Evolutionary conservation across 2,888 invertebrate species (phyloP).

Genomic region (Iselma pallidipennis): DNA sequence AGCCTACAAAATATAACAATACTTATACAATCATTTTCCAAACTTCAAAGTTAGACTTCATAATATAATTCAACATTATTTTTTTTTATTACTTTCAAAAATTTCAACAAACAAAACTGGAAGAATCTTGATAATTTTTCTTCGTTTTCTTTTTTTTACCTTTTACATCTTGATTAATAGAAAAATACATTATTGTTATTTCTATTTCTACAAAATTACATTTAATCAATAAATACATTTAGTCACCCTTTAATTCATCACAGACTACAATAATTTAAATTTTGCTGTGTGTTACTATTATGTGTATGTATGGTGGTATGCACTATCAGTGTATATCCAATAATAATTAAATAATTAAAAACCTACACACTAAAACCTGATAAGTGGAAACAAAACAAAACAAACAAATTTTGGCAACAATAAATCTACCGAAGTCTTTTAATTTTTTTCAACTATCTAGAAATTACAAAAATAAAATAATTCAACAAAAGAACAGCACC

Average conservation of each 20-base stretch:
- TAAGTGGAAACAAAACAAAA: neutral
- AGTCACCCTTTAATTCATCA: slow-evolving; percentile 57
- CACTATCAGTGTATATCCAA: too few species aligned
- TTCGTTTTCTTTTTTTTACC: too few species aligned
- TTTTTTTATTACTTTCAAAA: neutral
- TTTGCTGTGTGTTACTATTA: slow-evolving; percentile 36
- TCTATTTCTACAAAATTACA: slow-evolving; percentile 47
- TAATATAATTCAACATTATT: slow-evolving; percentile 46
- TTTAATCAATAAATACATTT: slow-evolving; percentile 54
- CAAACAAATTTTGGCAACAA: slow-evolving; percentile 12
- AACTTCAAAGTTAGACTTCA: slow-evolving; percentile 49
- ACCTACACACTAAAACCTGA: neutral
- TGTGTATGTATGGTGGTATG: slow-evolving; percentile 19
- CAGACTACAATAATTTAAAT: slow-evolving; percentile 54
- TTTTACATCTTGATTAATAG: slow-evolving; percentile 43
- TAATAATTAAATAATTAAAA: too few species aligned
- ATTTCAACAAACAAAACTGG: slow-evolving; percentile 46
- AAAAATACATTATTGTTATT: slow-evolving; percentile 51
- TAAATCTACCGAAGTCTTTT: neutral
- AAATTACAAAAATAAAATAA: neutral
- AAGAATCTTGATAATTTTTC: slow-evolving; percentile 48
- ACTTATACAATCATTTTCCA: slow-evolving; percentile 47
- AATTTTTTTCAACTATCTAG: neutral
- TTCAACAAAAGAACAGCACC: slow-evolving; percentile 12
- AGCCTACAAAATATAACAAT: slow-evolving; percentile 50